Evolutionary conservation across 2,888 invertebrate species (phyloP).

Genomic region (Watsonalla cultraria): DNA sequence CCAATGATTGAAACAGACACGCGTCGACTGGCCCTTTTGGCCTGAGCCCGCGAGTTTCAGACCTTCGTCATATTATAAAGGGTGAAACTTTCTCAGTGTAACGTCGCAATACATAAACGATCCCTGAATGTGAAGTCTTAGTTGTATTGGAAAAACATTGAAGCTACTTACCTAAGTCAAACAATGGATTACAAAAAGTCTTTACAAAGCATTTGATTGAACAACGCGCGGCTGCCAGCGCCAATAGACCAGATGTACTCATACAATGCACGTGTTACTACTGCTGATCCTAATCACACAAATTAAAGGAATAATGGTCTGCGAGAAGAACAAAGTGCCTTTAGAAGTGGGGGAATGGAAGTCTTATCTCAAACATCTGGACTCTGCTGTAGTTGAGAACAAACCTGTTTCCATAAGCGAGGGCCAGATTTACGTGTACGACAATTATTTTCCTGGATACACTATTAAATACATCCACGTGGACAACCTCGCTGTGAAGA

Average conservation of each 20-base stretch:
- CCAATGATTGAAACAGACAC: too few species aligned
- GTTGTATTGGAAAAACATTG: too few species aligned
- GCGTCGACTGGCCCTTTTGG: too few species aligned
- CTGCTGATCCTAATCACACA: conserved; percentile 16
- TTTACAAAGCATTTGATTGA: conserved; percentile 13
- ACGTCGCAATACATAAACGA: too few species aligned
- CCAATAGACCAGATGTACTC: conserved; percentile 13
- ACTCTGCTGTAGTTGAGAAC: conserved; percentile 58
- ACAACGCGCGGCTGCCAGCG: conserved; percentile 13
- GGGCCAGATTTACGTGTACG: conserved; percentile 62
- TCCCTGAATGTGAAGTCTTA: too few species aligned
- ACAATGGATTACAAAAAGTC: not conserved
- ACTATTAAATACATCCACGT: conserved; percentile 58
- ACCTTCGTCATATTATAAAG: too few species aligned
- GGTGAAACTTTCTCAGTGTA: too few species aligned
- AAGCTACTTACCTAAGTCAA: not conserved
- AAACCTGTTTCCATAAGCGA: conserved; percentile 47
- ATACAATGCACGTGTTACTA: conserved; percentile 26
- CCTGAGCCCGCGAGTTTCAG: too few species aligned
- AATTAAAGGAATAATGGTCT: conserved; percentile 34
- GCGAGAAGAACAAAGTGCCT: conserved; percentile 46
- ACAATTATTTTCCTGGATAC: conserved; percentile 54
- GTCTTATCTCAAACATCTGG: conserved; percentile 42
- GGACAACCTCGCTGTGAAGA: conserved; percentile 53
- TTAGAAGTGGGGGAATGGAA: conserved; percentile 56